Conservation (phyloP, 2,797 vertebrate genomes). For the Tokudaia muenninki region DNA sequence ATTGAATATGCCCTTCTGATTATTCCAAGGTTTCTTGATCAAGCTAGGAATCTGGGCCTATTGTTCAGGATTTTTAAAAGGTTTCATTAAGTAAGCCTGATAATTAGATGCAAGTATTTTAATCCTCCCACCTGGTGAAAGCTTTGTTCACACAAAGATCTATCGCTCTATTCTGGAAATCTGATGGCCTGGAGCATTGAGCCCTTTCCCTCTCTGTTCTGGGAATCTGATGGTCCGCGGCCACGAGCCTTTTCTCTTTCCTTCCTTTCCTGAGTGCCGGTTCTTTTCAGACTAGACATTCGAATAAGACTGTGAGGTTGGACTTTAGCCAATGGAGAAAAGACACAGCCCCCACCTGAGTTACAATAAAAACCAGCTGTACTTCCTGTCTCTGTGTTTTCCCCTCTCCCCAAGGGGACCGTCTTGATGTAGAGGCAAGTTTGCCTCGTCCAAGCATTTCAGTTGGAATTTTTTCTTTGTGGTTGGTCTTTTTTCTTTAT, state of each 20-base stretch:
- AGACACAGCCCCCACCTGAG: neutral
- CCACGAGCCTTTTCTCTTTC: neutral
- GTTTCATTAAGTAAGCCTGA: neutral
- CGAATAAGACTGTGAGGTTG: neutral
- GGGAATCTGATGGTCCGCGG: no score
- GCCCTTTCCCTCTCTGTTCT: neutral
- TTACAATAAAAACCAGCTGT: neutral
- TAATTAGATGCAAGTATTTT: neutral
- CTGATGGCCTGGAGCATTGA: no score
- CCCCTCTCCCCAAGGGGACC: neutral
- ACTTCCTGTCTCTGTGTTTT: neutral
- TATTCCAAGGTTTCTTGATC: neutral
- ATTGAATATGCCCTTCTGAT: neutral
- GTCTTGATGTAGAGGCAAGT: neutral
- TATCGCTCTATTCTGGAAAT: neutral
- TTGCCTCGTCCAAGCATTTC: neutral
- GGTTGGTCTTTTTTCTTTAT: neutral
- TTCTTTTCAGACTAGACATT: neutral
- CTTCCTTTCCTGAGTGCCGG: neutral
- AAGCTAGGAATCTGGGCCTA: neutral
- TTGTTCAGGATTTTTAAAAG: neutral
- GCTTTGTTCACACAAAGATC: neutral
- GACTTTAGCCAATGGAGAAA: neutral
- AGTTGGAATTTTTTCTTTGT: neutral
- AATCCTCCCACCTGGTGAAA: neutral